Percentiles rank a stretch among this genome's conserved stretches.
Evolutionary conservation across 2,888 invertebrate species (phyloP).

Genomic region (Agrochola lychnidis): DNA sequence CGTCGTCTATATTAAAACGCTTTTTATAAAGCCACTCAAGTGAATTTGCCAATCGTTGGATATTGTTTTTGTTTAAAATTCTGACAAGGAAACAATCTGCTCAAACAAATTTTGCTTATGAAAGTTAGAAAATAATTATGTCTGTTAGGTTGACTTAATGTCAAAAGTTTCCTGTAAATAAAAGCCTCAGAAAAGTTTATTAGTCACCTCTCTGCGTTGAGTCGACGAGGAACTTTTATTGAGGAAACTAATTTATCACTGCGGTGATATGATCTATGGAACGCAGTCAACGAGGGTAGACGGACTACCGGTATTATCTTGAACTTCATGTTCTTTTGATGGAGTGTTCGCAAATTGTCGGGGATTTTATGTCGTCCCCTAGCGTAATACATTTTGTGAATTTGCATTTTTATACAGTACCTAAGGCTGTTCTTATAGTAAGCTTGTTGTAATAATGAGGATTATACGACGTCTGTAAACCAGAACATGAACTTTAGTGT

Average conservation of each 20-base stretch:
- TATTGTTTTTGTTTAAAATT: slow-evolving; percentile 7
- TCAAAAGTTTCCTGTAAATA: slow-evolving; percentile 48
- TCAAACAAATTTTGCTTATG: slow-evolving; percentile 9
- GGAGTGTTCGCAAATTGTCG: slow-evolving; percentile 71
- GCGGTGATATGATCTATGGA: slow-evolving; percentile 79
- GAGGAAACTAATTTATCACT: slow-evolving; percentile 81
- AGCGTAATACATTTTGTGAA: slow-evolving; percentile 40
- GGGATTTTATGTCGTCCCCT: slow-evolving; percentile 51
- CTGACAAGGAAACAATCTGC: slow-evolving; percentile 7
- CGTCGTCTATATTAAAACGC: slow-evolving; percentile 67
- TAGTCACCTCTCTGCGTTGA: slow-evolving; percentile 66
- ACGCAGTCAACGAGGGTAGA: slow-evolving; percentile 72
- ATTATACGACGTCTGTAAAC: slow-evolving; percentile 1
- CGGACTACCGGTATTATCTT: slow-evolving; percentile 60
- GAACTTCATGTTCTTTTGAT: slow-evolving; percentile 75
- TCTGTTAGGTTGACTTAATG: slow-evolving; percentile 37
- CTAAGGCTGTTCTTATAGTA: slow-evolving; percentile 3
- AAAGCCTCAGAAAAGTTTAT: slow-evolving; percentile 53
- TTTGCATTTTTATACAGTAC: slow-evolving; percentile 52
- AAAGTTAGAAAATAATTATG: slow-evolving; percentile 40
- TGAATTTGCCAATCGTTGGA: slow-evolving; percentile 30
- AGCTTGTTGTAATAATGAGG: slow-evolving; percentile 22
- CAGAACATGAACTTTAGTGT: background rate
- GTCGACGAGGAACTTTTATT: slow-evolving; percentile 75
- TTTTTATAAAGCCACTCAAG: slow-evolving; percentile 58